Conservation (phyloP, 2,888 invertebrate species). For the Chymomyza caudatula region DNA sequence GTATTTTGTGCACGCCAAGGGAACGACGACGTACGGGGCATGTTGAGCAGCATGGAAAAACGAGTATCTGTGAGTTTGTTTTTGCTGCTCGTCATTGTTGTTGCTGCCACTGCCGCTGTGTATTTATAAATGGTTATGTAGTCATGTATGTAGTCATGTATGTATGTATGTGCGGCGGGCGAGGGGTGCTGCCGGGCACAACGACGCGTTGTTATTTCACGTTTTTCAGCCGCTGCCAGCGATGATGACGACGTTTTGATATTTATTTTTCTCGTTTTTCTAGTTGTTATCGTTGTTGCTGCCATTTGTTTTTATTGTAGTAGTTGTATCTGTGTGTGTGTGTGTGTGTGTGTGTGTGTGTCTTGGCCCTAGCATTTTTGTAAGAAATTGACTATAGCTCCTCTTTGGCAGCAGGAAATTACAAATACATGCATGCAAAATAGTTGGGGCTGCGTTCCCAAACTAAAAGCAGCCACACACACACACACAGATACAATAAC, state of each 20-base stretch:
- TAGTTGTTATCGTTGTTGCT: slow-evolving; percentile 21
- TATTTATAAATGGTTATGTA: slow-evolving; percentile 70
- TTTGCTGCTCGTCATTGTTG: slow-evolving; percentile 51
- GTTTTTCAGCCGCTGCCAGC: slow-evolving; percentile 35
- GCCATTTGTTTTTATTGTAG: not conserved
- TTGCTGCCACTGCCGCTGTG: slow-evolving; percentile 21
- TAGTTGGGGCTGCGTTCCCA: slow-evolving; percentile 4
- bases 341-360: not conserved
- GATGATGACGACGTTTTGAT: slow-evolving; percentile 56
- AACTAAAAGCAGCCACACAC: not conserved
- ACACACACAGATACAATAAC: not conserved
- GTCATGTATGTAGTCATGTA: slow-evolving; percentile 38
- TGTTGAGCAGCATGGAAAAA: slow-evolving; percentile 61
- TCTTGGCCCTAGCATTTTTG: slow-evolving; percentile 19
- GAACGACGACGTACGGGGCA: not conserved
- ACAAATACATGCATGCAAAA: slow-evolving; percentile 44
- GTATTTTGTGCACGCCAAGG: slow-evolving; percentile 47
- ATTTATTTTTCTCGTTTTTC: slow-evolving; percentile 13
- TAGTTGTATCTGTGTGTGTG: not conserved
- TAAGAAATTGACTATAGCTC: not conserved
- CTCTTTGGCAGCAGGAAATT: slow-evolving; percentile 61
- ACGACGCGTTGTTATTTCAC: slow-evolving; percentile 55
- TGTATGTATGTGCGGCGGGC: slow-evolving; percentile 17
- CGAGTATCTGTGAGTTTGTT: slow-evolving; percentile 61
- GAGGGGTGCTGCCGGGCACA: not conserved